Evolutionary conservation across 2,797 vertebrate species (phyloP).

Genomic region (Manis pentadactyla): DNA sequence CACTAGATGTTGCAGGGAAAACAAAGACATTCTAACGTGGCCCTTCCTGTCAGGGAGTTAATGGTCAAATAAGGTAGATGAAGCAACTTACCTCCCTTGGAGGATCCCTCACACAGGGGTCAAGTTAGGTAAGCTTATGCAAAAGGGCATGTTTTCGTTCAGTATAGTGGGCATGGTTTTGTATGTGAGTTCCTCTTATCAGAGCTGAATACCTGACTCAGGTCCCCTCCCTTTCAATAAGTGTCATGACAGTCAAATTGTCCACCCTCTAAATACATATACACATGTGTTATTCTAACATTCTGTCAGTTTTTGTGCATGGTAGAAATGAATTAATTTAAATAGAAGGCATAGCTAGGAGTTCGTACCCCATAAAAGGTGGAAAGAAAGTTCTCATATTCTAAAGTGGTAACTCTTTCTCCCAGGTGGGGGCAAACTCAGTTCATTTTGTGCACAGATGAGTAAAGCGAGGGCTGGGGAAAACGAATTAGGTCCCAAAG

Average conservation of each 20-base stretch:
- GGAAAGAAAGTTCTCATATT: not conserved
- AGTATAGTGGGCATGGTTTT: not conserved
- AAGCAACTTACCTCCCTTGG: not conserved
- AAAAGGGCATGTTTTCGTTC: not conserved
- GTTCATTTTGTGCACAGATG: not conserved
- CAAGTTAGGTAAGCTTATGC: not conserved
- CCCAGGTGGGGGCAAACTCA: not conserved
- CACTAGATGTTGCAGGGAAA: not conserved
- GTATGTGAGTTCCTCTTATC: not conserved
- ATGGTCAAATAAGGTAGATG: not conserved
- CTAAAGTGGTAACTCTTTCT: not conserved
- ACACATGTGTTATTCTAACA: not conserved
- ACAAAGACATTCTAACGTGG: not conserved
- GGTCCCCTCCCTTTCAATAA: not conserved
- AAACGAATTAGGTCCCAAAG: not conserved
- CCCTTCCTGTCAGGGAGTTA: not conserved
- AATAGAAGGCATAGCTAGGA: not conserved
- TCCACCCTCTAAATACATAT: not conserved
- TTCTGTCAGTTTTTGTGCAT: not conserved
- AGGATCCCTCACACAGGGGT: fast-evolving
- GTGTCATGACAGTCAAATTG: not conserved
- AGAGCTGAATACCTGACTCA: not conserved
- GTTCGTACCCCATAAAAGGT: not conserved
- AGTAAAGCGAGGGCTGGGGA: not conserved
- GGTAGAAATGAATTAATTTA: not conserved